phyloP scores from a whole-genome alignment of 92 coral and sea anemone species.

The Galaxea fascicularis region DNA sequence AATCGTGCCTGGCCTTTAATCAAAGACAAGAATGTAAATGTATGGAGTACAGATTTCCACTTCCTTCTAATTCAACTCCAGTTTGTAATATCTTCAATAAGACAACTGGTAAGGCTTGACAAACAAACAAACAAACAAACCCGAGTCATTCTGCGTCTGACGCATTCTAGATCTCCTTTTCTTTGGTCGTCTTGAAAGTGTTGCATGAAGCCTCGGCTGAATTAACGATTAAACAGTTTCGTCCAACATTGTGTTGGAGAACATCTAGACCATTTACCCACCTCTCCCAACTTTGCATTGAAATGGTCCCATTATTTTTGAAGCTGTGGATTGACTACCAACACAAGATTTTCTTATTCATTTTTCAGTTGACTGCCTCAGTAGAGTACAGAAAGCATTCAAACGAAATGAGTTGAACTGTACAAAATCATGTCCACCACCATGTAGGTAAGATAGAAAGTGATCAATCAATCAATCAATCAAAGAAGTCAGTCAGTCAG shows the following conservation, averaged over 20 bases:
- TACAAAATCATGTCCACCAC: slow-evolving; percentile 53
- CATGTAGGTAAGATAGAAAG: slow-evolving; percentile 54
- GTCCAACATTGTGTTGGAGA: too few relatives aligned
- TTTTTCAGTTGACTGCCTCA: slow-evolving; percentile 56
- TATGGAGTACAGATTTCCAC: slow-evolving; percentile 64
- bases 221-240: too few relatives aligned
- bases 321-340: too few relatives aligned
- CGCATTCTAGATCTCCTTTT: too few relatives aligned
- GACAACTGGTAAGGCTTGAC: slow-evolving; percentile 33
- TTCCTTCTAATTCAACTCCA: slow-evolving; percentile 17
- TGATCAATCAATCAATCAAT: neutral
- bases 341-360: neutral
- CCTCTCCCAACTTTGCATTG: too few relatives aligned
- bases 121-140: neutral
- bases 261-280: too few relatives aligned
- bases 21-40: slow-evolving; percentile 69
- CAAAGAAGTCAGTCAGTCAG: neutral
- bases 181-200: too few relatives aligned
- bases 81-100: slow-evolving; percentile 53
- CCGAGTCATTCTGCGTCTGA: neutral
- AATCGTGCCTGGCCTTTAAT: slow-evolving; percentile 64
- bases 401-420: slow-evolving; percentile 58
- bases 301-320: too few relatives aligned
- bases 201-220: too few relatives aligned
- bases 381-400: slow-evolving; percentile 42